Conservation (phyloP, 1,140 invertebrate species). For the Eumeta japonica region DNA sequence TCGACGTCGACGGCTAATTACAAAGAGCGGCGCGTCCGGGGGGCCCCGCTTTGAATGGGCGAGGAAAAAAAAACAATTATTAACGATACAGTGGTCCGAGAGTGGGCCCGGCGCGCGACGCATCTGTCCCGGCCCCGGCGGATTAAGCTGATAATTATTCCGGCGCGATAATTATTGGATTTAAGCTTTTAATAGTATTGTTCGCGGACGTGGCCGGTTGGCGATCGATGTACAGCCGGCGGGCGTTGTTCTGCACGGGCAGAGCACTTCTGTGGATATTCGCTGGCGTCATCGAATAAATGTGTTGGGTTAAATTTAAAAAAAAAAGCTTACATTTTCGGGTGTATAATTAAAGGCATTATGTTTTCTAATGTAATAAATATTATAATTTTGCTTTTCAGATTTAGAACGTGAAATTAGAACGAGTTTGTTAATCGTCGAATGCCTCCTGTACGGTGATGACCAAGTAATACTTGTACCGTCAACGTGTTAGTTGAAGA, state of each 20-base stretch:
- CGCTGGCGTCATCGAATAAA: too few species aligned
- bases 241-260: too few species aligned
- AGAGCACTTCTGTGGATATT: too few species aligned
- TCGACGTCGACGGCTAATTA: slow-evolving; percentile 50
- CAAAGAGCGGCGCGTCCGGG: slow-evolving; percentile 27
- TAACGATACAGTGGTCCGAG: slow-evolving; percentile 48
- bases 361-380: background rate
- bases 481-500: too few species aligned
- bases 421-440: too few species aligned
- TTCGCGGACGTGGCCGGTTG: background rate
- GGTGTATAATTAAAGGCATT: background rate
- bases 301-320: too few species aligned
- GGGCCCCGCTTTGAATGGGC: slow-evolving; percentile 28
- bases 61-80: slow-evolving; percentile 49
- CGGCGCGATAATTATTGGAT: slow-evolving; percentile 51
- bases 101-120: slow-evolving; percentile 44
- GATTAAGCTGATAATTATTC: slow-evolving; percentile 52
- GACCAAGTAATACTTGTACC: too few species aligned
- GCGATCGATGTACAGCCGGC: too few species aligned
- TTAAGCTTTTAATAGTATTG: slow-evolving; percentile 18
- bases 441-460: too few species aligned
- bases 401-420: too few species aligned
- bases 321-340: background rate
- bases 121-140: slow-evolving; percentile 47
- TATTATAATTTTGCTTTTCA: background rate